Base-by-base conservation (phyloP, 2,113 vertebrate species). In the Maylandia zebra region DNA sequence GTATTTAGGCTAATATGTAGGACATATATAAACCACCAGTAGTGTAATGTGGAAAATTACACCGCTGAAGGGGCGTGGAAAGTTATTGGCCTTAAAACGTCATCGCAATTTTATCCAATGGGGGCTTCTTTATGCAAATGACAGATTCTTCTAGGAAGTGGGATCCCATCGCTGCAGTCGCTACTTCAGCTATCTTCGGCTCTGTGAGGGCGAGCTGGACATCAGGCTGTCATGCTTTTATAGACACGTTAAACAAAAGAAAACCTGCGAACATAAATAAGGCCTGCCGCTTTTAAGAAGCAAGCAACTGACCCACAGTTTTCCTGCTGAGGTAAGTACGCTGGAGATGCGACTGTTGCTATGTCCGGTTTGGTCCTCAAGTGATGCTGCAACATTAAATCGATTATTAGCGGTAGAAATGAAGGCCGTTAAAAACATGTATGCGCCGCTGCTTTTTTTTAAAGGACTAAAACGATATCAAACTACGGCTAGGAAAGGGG, bases 111-210 rank as follows among this genome's bases (percentile, higher is more conserved):
- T 85, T 2, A 74, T 19, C 96, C 95, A 96, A 96, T 95, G 11
- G 34, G 10, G 81, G 3, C 0, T 8, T 3, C 1, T 9, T 2
- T 38, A 91, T 90, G 92, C 84, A 85, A 83, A 92, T 87, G 2
- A 8, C 2, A 27, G 86, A 19, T 30, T 71, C 71, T 74, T 90
- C 57, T 80, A 84, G 95, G 94, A 95, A 95, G 93, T 92, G 74
- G 45, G 84, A 81, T 74, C 83, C 34, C 82, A 50, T 43, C 10
- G 66, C 69, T 61, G 82, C 81, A 30, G 78, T 56, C n/a, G 76
- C 64, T 88, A 53, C 16, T 55, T 14, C 57, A 38, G 85, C 83
- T 82, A 83, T n/a, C 78, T 10, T 22, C 14, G 16, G 57, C 48
- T 71, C 34, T 3, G 30, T 50, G 81, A 69, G 36, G 19, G 55